Percentiles rank a stretch among this genome's conserved stretches.
Conservation (phyloP, 2,113 vertebrate genomes). For the Vulpes lagopus region DNA sequence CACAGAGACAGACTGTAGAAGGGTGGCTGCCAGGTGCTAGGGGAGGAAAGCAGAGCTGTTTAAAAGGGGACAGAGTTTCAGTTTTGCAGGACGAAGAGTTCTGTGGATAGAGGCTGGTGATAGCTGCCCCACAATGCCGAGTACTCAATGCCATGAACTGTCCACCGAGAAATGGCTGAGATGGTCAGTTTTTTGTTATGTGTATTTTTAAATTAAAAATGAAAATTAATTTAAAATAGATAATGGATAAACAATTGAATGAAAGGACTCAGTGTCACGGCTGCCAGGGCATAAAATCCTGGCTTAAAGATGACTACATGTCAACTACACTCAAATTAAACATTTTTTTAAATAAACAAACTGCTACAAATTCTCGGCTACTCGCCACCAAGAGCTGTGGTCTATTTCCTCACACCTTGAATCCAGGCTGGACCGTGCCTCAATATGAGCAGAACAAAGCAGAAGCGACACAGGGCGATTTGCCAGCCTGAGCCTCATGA, state of each 20-base stretch:
- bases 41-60: too few species aligned
- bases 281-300: background rate
- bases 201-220: background rate
- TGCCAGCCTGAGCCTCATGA: too few species aligned
- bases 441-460: background rate
- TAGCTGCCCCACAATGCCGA: accelerated
- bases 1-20: background rate
- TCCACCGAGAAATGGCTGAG: background rate
- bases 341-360: background rate
- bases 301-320: background rate
- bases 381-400: background rate
- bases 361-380: background rate
- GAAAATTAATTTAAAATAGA: background rate
- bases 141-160: background rate
- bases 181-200: background rate
- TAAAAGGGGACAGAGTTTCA: background rate
- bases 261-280: accelerated
- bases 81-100: background rate
- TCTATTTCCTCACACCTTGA: too few species aligned
- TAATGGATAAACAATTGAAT: background rate
- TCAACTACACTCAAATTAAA: background rate
- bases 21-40: background rate
- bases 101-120: background rate
- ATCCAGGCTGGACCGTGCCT: background rate
- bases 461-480: too few species aligned